Conservation (phyloP, 2,888 invertebrate genomes). For the Hymenopus coronatus region DNA sequence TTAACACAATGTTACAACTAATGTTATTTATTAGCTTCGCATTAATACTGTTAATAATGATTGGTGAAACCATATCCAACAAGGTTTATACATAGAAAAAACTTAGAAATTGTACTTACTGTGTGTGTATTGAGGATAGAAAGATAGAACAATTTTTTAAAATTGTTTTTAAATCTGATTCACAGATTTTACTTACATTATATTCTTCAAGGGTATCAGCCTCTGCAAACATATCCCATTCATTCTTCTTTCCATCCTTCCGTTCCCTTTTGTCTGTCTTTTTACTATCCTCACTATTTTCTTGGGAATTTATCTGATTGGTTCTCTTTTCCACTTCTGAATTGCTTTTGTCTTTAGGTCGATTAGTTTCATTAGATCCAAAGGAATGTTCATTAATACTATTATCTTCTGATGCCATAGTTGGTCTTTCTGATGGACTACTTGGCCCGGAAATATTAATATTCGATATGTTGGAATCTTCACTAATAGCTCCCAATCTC, state of each 20-base stretch:
- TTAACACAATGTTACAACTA: too few relatives aligned
- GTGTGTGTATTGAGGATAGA: neutral
- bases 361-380: neutral
- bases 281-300: slow-evolving; percentile 35
- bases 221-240: slow-evolving; percentile 93
- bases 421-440: slow-evolving; percentile 24
- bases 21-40: too few relatives aligned
- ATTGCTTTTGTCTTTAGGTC: slow-evolving; percentile 9
- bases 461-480: slow-evolving; percentile 52
- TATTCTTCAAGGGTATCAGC: slow-evolving; percentile 79
- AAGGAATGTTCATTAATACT: slow-evolving; percentile 11
- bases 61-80: too few relatives aligned
- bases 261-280: slow-evolving; percentile 36
- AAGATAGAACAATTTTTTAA: slow-evolving; percentile 35
- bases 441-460: slow-evolving; percentile 25
- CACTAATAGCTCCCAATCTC: slow-evolving; percentile 57
- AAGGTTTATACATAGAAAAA: too few relatives aligned
- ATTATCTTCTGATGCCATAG: slow-evolving; percentile 19
- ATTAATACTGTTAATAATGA: too few relatives aligned
- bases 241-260: slow-evolving; percentile 52
- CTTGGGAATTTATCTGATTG: slow-evolving; percentile 36
- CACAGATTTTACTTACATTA: slow-evolving; percentile 55
- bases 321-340: slow-evolving; percentile 4
- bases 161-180: slow-evolving; percentile 23
- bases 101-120: too few relatives aligned